Percentiles rank a stretch among this genome's conserved stretches.
phyloP scores from a whole-genome alignment of 2,797 vertebrate species.

The Gila robusta region DNA sequence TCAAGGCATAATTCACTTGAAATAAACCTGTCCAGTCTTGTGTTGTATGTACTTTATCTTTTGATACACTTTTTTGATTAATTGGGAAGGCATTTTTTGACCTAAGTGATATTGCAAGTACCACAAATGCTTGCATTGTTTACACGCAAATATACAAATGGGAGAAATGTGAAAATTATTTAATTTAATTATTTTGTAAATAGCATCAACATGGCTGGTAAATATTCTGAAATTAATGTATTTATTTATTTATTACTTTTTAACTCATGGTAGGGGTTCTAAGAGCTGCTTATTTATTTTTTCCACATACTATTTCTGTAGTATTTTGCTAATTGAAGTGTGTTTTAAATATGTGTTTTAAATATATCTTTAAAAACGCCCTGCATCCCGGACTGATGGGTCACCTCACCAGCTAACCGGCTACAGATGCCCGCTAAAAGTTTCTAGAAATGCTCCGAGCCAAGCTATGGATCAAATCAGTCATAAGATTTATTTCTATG shows the following conservation, averaged over 20 bases:
- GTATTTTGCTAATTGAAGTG: not conserved
- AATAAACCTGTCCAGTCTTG: not conserved
- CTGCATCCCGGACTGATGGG: too few species aligned
- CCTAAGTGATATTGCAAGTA: not conserved
- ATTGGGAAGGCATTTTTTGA: not conserved
- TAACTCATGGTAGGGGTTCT: not conserved
- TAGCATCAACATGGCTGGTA: not conserved
- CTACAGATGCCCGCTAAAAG: too few species aligned
- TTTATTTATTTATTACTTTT: not conserved
- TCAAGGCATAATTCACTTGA: not conserved
- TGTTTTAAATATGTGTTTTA: not conserved
- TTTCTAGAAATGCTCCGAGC: too few species aligned
- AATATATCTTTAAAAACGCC: too few species aligned
- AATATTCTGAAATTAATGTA: not conserved
- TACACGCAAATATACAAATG: not conserved
- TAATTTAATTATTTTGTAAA: not conserved
- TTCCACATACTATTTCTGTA: not conserved
- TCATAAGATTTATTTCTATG: too few species aligned
- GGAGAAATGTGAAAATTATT: not conserved
- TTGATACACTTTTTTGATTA: not conserved
- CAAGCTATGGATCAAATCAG: too few species aligned
- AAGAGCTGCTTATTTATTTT: not conserved
- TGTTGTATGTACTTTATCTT: not conserved
- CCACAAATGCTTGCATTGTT: not conserved
- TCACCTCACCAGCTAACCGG: too few species aligned